Evolutionary conservation across 64 coral and sea anemone species (phyloP), one percentile per base, ranked within the genome.

Genomic region (Pocillopora damicornis): DNA sequence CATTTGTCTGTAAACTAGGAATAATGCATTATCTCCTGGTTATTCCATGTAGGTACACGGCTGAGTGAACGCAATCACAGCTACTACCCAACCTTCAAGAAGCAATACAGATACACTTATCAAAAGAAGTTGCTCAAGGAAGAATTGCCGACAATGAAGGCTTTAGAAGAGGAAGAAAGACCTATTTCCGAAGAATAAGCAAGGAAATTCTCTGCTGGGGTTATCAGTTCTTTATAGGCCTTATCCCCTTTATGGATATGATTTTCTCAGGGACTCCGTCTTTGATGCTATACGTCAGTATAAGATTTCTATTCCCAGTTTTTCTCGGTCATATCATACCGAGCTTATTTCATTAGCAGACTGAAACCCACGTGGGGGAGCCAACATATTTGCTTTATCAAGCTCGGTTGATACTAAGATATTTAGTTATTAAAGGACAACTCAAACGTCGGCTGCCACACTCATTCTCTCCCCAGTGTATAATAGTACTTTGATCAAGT

Each of bases 201-300:
- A 87, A 51, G 23, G 71, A 3, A 36, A 7, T 74, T 71, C 71
- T 11, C 58, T 74, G 0, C 1, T 35, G 2, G 85, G 71, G 9
- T 57, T 87, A 59, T 76, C 57, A 58, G 25, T 45, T 5, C 58
- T 87, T 75, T 57, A 87, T 60, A 58, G 85, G 38, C 58, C 75
- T 51, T 76, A 74, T 87, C 56, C 37, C 51, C 71, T 87, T 17
- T 87, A 63, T 76, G 22, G 72, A 34, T 87, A 75, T 60, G 26
- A 74, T 35, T 18, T 74, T 75, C 26, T 74, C 9, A 73, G 26
- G 15, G 85, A 87, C 73, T 16, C 57, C 18, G 85, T 87, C 7
- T 87, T 87, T 87, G 85, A 87, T 87, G 85, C 30, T 18, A 87
- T 87, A 71, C 85, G 75, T 14, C 38, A 75, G 10, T 60, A 51